Evolutionary conservation across 2,888 invertebrate genomes (phyloP).

Genomic region (Epirrhoe alternata): DNA sequence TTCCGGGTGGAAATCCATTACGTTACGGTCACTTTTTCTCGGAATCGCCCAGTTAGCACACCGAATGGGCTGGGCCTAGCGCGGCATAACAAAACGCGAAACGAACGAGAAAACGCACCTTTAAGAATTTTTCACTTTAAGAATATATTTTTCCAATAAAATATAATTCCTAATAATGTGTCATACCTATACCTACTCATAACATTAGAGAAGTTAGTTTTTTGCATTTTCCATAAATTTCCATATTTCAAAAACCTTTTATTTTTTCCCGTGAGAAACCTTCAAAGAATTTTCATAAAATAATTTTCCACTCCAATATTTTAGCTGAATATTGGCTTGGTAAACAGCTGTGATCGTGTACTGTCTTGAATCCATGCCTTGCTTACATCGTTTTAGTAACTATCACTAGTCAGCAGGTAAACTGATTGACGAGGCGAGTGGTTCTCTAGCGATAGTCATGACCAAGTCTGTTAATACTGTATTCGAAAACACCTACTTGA

Average conservation of each 20-base stretch:
- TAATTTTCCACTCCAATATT: conserved; percentile 1
- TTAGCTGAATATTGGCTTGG: background rate
- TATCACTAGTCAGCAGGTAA: background rate
- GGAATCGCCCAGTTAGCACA: too few relatives aligned
- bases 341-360: conserved; percentile 2
- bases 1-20: too few relatives aligned
- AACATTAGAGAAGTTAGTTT: background rate
- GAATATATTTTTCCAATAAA: background rate
- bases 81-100: too few relatives aligned
- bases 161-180: background rate
- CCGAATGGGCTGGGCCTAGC: too few relatives aligned
- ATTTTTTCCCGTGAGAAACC: background rate
- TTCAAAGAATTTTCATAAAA: background rate
- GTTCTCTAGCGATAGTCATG: too few relatives aligned
- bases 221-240: conserved; percentile 1
- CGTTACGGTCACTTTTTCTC: too few relatives aligned
- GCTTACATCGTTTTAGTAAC: background rate
- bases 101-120: too few relatives aligned
- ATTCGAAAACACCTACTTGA: too few relatives aligned
- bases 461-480: too few relatives aligned
- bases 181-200: background rate
- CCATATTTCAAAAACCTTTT: background rate
- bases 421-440: too few relatives aligned
- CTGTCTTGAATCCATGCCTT: background rate
- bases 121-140: too few relatives aligned